phyloP scores from a whole-genome alignment of 2,888 invertebrate genomes.

The Leptinotarsa haldemani region DNA sequence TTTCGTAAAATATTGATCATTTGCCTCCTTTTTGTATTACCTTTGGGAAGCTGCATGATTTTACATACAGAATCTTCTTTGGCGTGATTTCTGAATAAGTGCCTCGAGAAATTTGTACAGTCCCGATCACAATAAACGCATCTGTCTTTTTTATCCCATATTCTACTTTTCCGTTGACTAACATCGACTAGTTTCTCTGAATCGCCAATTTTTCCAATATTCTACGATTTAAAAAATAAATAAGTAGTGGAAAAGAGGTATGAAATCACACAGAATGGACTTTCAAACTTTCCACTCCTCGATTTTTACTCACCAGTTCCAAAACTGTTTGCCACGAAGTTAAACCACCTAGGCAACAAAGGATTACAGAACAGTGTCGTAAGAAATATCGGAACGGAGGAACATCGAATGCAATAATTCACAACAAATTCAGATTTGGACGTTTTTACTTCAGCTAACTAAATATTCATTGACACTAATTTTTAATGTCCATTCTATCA shows the following conservation, averaged over 20 bases:
- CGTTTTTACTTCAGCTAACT: constrained; percentile 8
- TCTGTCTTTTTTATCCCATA: constrained; percentile 48
- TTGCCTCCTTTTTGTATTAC: constrained; percentile 37
- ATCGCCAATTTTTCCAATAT: background rate
- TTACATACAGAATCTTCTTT: constrained; percentile 40
- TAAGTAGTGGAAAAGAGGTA: background rate
- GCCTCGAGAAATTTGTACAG: constrained; percentile 47
- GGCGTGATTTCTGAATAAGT: constrained; percentile 44
- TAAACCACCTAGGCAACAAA: background rate
- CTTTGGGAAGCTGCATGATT: constrained; percentile 41
- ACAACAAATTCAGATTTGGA: constrained; percentile 9
- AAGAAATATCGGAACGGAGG: constrained; percentile 10
- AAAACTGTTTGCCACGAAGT: background rate
- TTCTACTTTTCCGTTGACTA: constrained; percentile 18
- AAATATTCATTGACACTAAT: constrained; percentile 9
- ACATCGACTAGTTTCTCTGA: constrained; percentile 5
- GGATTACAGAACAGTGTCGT: constrained; percentile 4
- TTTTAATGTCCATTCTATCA: constrained; percentile 11
- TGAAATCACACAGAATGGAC: background rate
- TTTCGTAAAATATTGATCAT: constrained; percentile 43
- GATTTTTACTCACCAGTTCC: constrained; percentile 10
- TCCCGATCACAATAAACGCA: constrained; percentile 44
- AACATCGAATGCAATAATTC: constrained; percentile 12
- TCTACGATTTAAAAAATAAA: constrained; percentile 5
- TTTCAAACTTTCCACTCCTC: constrained; percentile 2